Base-by-base conservation (phyloP, 2,113 vertebrate species). In the Apistogramma diplotaenia region DNA sequence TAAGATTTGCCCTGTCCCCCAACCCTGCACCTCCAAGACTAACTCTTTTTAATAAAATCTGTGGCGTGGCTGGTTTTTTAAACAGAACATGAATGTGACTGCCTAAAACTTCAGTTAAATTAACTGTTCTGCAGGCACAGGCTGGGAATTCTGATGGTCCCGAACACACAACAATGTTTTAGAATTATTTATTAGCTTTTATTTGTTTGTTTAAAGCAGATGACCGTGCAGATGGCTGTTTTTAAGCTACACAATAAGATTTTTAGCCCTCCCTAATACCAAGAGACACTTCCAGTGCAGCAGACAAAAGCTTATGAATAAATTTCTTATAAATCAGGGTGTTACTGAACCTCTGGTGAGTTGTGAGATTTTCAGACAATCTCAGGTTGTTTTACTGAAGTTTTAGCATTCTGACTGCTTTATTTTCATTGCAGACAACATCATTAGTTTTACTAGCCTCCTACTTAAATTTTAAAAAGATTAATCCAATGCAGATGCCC, bases 1-100 rank as follows among this genome's bases (percentile, higher is more conserved):
- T 78, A 53, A 81, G 76, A 80, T 78, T 81, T 75, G 79, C 81
- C 76, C 84, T 33, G 37, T 71, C 78, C 57, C 40, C 53, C 74
- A 46, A n/a, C n/a, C 71, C 43, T 27, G 49, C 71, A 76, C 43
- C 83, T 67, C 55, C 73, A 77, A 73, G 29, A 81, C 78, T 70
- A 83, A 87, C 83, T 37, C 74, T 74, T 51, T 76, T 87, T 75
- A 84, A 89, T 84, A 82, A 60, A 86, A 77, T 62, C 43, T 51
- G 21, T 16, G 37, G 61, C 54, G 25, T 19, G 35, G 54, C 35
- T 6, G 4, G 21, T 77, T 72, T 81, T 58, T 65, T 54, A 83
- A 85, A 43, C 33, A 65, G 27, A 57, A 55, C 74, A 15, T 25
- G 25, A 21, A 25, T 23, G 18, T 37, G 58, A 55, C 23, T 43